Conservation (phyloP, 2,113 vertebrate species). For the Pseudolaguvia tuberculata region DNA sequence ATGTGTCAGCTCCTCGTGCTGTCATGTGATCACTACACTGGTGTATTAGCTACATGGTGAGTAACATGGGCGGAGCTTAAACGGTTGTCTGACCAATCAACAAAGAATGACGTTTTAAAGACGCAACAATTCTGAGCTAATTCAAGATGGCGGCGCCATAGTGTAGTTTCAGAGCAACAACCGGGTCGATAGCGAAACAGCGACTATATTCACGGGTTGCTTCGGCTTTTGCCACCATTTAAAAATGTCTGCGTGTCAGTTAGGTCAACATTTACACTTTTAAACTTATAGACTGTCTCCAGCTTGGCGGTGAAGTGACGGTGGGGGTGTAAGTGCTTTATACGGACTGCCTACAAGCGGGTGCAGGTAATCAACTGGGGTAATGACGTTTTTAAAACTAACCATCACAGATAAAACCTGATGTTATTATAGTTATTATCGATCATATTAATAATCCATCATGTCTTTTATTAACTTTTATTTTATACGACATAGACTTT, state of each 20-base stretch:
- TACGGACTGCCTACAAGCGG: not conserved
- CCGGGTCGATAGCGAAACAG: not conserved
- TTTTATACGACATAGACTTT: not conserved
- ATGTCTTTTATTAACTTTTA: not conserved
- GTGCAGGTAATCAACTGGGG: constrained; percentile 44
- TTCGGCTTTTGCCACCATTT: too few relatives aligned
- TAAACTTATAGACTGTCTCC: not conserved
- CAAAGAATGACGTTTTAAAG: not conserved
- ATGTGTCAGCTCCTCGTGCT: not conserved
- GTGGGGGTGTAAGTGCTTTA: not conserved
- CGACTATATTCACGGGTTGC: not conserved
- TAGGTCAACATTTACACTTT: not conserved
- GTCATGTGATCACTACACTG: not conserved
- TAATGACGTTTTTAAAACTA: not conserved
- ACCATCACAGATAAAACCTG: too few relatives aligned
- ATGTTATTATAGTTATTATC: too few relatives aligned
- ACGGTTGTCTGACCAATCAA: constrained; percentile 4
- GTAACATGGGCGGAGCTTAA: not conserved
- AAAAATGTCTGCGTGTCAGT: constrained; percentile 22
- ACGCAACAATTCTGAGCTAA: constrained; percentile 1
- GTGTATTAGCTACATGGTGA: not conserved
- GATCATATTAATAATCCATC: not conserved
- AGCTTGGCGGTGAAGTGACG: not conserved
- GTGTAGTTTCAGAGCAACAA: constrained; percentile 1
- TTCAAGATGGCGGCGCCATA: constrained; percentile 45